phyloP scores from a whole-genome alignment of 2,797 vertebrate genomes.

The Poeciliopsis presidionis region DNA sequence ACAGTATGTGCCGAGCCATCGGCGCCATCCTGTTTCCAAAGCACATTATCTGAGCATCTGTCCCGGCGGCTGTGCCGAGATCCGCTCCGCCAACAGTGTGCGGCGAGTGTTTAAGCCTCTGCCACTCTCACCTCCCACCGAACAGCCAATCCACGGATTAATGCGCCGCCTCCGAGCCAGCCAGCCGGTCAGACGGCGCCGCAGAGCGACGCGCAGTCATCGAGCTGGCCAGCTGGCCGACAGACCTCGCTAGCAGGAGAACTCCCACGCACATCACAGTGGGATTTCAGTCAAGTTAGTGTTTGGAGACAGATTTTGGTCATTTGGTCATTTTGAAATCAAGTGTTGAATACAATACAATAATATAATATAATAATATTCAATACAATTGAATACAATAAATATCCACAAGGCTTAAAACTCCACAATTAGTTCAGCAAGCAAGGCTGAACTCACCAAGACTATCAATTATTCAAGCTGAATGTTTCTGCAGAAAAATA shows the following conservation, averaged over 20 bases:
- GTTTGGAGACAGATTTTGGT: slow-evolving; percentile 20
- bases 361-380: too few relatives aligned
- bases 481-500: neutral
- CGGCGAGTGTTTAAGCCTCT: slow-evolving; percentile 54
- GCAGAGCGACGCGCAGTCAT: slow-evolving; percentile 28
- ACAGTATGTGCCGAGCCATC: slow-evolving; percentile 46
- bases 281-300: slow-evolving; percentile 18
- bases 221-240: slow-evolving; percentile 12
- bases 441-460: neutral
- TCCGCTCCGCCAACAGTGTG: slow-evolving; percentile 55
- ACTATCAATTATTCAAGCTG: neutral
- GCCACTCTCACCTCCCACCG: slow-evolving; percentile 66
- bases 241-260: slow-evolving; percentile 16
- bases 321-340: neutral
- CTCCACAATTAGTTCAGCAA: neutral
- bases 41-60: slow-evolving; percentile 71
- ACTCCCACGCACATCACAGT: slow-evolving; percentile 30
- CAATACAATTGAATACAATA: neutral
- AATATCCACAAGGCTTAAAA: neutral
- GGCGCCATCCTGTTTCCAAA: slow-evolving; percentile 58
- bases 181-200: slow-evolving; percentile 41
- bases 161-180: slow-evolving; percentile 45
- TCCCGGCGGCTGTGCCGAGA: slow-evolving; percentile 58
- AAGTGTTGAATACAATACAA: neutral
- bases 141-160: slow-evolving; percentile 57